Conservation (phyloP, 2,797 vertebrate species). For the Zalophus californianus region DNA sequence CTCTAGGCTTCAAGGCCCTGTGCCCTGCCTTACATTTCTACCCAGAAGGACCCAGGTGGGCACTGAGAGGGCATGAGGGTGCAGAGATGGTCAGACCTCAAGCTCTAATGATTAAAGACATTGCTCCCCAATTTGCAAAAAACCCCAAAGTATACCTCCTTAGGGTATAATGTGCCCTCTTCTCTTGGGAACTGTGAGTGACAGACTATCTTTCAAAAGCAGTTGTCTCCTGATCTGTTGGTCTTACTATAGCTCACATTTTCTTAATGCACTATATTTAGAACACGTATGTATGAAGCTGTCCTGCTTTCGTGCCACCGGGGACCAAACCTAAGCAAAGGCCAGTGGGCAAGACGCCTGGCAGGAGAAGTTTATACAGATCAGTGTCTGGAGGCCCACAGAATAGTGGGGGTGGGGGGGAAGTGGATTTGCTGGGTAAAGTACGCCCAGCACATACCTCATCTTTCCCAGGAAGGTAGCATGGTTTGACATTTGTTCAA, state of each 20-base stretch:
- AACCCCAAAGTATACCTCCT: not conserved
- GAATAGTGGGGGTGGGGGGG: not conserved
- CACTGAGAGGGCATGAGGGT: not conserved
- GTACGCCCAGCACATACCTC: not conserved
- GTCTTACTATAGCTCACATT: not conserved
- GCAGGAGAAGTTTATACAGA: not conserved
- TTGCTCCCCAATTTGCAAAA: not conserved
- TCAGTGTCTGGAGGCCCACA: not conserved
- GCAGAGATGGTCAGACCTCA: not conserved
- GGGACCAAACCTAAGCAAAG: not conserved
- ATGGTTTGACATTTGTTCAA: not conserved
- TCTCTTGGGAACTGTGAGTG: not conserved
- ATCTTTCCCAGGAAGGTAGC: not conserved
- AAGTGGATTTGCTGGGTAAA: not conserved
- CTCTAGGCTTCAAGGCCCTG: not conserved
- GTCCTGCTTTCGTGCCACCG: rapidly evolving
- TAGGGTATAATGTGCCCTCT: not conserved
- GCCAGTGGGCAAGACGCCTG: not conserved
- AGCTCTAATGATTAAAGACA: slow-evolving; percentile 78
- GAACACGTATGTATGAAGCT: not conserved
- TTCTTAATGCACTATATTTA: not conserved
- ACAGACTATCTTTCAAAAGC: not conserved
- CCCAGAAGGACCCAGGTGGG: not conserved
- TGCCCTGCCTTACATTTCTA: not conserved
- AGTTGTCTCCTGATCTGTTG: not conserved